Conservation (phyloP, 1,140 invertebrate genomes). For the Drosophila obscura region DNA sequence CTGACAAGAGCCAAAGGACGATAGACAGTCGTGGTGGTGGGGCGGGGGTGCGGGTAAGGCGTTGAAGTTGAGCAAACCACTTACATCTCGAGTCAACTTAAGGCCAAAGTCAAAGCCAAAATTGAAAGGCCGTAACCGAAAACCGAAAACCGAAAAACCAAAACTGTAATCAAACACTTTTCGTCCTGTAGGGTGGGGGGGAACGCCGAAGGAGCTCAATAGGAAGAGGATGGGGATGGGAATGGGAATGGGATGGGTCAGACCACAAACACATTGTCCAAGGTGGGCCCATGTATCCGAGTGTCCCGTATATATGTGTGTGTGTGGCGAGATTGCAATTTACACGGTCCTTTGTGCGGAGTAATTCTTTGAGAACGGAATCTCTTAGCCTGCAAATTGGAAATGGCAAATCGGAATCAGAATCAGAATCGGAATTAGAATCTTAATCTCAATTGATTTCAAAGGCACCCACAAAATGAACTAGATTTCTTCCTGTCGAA, state of each 20-base stretch:
- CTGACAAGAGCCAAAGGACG: too few species aligned
- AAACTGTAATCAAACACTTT: constrained; percentile 48
- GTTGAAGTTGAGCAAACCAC: constrained; percentile 47
- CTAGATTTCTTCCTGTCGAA: too few species aligned
- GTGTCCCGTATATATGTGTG: not conserved
- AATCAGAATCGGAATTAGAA: too few species aligned
- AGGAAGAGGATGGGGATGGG: not conserved
- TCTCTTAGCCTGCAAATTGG: not conserved
- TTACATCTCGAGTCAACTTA: constrained; percentile 50
- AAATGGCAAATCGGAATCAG: too few species aligned
- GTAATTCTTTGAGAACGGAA: not conserved
- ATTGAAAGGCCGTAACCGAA: constrained; percentile 54
- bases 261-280: constrained; percentile 28
- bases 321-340: not conserved
- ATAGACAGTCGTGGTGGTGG: too few species aligned
- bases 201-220: not conserved
- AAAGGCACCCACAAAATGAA: too few species aligned
- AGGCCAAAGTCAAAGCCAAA: constrained; percentile 36
- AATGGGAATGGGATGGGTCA: not conserved
- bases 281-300: constrained; percentile 7
- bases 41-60: not conserved
- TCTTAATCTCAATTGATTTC: too few species aligned
- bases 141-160: constrained; percentile 50
- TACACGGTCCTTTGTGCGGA: not conserved
- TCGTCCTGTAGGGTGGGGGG: not conserved